Conservation (phyloP, 2,113 vertebrate genomes). For the Bubalus kerabau region DNA sequence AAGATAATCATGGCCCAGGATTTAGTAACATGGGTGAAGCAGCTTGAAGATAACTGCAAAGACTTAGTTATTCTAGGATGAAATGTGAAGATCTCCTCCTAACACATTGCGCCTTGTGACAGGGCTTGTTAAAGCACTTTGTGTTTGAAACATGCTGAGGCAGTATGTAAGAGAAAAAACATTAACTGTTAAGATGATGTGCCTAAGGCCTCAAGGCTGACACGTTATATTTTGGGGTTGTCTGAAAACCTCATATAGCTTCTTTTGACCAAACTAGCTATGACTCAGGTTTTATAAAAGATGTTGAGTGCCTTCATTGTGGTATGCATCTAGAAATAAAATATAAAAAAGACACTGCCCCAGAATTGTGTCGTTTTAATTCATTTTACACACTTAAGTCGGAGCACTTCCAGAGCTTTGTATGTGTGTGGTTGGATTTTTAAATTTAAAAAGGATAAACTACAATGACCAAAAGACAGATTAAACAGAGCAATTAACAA, state of each 20-base stretch:
- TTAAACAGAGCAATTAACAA: not conserved
- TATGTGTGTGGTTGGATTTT: not conserved
- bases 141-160: constrained; percentile 1
- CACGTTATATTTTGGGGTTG: not conserved
- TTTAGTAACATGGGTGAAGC: constrained; percentile 23
- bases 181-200: not conserved
- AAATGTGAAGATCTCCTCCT: constrained; percentile 4
- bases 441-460: not conserved
- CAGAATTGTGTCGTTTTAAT: not conserved
- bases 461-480: not conserved
- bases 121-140: constrained; percentile 43
- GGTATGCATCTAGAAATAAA: not conserved
- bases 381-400: not conserved
- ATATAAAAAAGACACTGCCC: not conserved
- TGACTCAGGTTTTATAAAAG: not conserved
- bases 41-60: constrained; percentile 40
- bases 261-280: not conserved
- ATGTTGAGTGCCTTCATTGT: not conserved
- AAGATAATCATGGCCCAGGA: constrained; percentile 45
- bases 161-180: not conserved
- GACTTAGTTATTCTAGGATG: constrained; percentile 49
- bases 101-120: constrained; percentile 37
- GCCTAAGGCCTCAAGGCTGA: not conserved
- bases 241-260: not conserved
- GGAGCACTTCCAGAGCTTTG: not conserved